Conservation (phyloP, 2,113 vertebrate species). For the Oreocharis arfaki region DNA sequence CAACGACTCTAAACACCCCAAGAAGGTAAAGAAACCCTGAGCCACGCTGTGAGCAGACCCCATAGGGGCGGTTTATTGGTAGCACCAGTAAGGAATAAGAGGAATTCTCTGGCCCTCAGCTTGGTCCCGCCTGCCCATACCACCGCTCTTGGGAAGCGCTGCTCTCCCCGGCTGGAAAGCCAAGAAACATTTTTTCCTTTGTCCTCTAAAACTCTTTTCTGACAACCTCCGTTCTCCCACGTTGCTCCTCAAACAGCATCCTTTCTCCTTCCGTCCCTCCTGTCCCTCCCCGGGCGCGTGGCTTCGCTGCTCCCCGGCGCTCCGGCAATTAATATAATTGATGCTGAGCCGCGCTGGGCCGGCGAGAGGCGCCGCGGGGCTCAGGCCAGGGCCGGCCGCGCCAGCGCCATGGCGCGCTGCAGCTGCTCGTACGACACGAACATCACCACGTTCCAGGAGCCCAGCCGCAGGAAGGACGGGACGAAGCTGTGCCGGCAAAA, state of each 20-base stretch:
- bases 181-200: rapidly evolving
- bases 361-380: background rate
- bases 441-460: constrained; percentile 96
- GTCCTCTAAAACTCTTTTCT: background rate
- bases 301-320: rapidly evolving
- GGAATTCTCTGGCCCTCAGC: background rate
- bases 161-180: background rate
- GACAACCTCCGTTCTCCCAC: rapidly evolving
- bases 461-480: constrained; percentile 90
- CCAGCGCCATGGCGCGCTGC: constrained; percentile 75
- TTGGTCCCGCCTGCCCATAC: background rate
- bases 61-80: constrained; percentile 1
- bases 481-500: constrained; percentile 73
- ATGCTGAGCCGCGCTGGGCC: background rate
- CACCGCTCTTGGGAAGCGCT: rapidly evolving
- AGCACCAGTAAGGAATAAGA: background rate
- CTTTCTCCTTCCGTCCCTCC: rapidly evolving
- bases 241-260: rapidly evolving
- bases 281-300: rapidly evolving
- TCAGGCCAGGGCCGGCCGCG: constrained; percentile 60
- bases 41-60: background rate
- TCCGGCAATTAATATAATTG: constrained; percentile 67
- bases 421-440: constrained; percentile 94
- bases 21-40: background rate
- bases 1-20: background rate